Conservation (phyloP, 2,888 invertebrate species). For the Eristalinus aeneus region DNA sequence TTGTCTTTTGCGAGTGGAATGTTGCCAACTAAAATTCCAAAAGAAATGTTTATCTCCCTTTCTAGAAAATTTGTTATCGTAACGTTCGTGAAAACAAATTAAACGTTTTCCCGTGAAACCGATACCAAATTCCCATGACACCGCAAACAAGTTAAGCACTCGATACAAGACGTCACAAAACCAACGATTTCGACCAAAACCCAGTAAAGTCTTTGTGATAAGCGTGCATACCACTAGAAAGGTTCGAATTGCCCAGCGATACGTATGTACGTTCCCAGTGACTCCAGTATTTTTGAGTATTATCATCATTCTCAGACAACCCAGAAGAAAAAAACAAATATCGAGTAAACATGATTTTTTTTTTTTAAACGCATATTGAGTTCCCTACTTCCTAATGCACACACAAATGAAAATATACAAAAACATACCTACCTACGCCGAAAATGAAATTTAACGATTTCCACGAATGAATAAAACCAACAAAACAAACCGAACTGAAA, state of each 20-base stretch:
- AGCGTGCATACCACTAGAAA: neutral
- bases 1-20: too few relatives aligned
- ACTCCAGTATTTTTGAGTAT: neutral
- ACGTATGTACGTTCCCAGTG: neutral
- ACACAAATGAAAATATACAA: neutral
- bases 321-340: neutral
- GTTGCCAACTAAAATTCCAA: too few relatives aligned
- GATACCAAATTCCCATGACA: neutral
- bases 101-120: neutral
- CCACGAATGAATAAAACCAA: constrained; percentile 3
- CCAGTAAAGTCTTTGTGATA: neutral
- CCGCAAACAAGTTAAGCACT: neutral
- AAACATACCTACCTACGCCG: too few relatives aligned
- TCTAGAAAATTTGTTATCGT: too few relatives aligned
- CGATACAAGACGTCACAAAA: neutral
- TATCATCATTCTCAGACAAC: neutral
- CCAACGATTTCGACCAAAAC: neutral
- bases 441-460: constrained; percentile 20
- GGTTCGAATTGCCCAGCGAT: neutral
- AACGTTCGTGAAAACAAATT: too few relatives aligned
- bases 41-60: too few relatives aligned
- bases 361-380: neutral
- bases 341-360: neutral
- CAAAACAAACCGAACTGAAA: neutral
- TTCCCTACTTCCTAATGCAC: neutral